Base-by-base conservation (phyloP, 1,140 invertebrate genomes). In the Leptopilina clavipes region DNA sequence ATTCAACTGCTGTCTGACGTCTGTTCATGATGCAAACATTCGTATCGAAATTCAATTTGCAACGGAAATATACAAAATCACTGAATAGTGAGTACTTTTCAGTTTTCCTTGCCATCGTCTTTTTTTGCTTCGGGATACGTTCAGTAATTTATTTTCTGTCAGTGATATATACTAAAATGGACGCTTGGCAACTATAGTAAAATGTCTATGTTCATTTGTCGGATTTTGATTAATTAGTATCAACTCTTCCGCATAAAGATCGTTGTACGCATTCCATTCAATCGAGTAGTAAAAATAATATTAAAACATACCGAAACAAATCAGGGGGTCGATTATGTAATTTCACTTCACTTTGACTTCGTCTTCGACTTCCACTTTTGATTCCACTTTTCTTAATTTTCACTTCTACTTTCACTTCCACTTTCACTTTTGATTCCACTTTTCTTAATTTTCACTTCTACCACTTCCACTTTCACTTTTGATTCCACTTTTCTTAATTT, bases 11-110 rank as follows among this genome's bases (percentile, higher is more conserved):
- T 76, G 71, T 44, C 77, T 74, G 71, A n/a, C 25, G 72, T 75
- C 76, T 80, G 78, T 79, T 80, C 74, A 71, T 81, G 78, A 78
- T 65, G 75, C 76, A 74, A 78, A 84, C 81, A 78, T 80, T 80
- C 79, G 79, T 81, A 84, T 80, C 73, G 82, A 82, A 84, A 86
- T 82, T 85, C 76, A 74, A 84, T 82, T 84, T 81, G 72, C 76
- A 76, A 82, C 70, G 25, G 59, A 37, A 44, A 22, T 75, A n/a
- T n/a, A 73, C 48, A 56, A 73, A 65, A 65, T 65, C 59, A 65
- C 59, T 37, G 59, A 65, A 5, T 65, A 65, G 22, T 37, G 59
- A 65, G 14, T 65, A 65, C 59, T 65, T 65, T 65, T 65, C 59
- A 65, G 59, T 65, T 65, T 65, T 65, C 59, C 59, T 65, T 65